A percentile compares a stretch with the other conserved stretches of the same genome.
These are phyloP conservation scores for Oncorhynchus keta DNA, from an alignment of 2,113 vertebrate genomes.

Conservation along the genomic window DNA sequence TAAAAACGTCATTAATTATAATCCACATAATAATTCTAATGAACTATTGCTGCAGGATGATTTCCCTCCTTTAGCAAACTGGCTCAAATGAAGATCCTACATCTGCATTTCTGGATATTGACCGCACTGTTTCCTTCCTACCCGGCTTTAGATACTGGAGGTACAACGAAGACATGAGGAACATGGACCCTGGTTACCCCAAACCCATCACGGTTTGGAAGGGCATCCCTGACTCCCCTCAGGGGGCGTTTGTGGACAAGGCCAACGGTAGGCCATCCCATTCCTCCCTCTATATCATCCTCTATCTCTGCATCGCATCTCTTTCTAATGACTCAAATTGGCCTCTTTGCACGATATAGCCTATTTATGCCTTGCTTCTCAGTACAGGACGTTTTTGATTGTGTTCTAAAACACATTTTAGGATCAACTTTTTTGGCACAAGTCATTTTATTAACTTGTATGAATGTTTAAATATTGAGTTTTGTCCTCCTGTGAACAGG, in stretches of 20 bases:
- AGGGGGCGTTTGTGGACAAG: constrained; percentile 97
- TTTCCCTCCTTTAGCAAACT: background rate
- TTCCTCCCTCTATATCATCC: background rate
- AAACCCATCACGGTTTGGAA: constrained; percentile 98
- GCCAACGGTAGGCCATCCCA: constrained; percentile 83
- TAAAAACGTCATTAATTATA: background rate
- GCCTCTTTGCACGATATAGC: too few species aligned
- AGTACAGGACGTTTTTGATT: too few species aligned
- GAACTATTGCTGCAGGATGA: background rate
- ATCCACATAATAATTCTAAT: too few species aligned
- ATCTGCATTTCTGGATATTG: background rate
- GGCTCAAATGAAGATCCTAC: too few species aligned
- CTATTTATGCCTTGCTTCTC: too few species aligned
- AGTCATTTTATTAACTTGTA: background rate
- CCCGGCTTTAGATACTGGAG: constrained; percentile 86
- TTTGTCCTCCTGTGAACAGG: constrained; percentile 69
- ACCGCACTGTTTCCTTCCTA: constrained; percentile 3
- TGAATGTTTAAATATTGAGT: background rate
- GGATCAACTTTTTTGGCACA: background rate
- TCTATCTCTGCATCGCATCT: background rate
- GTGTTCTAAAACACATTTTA: background rate
- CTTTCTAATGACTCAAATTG: too few species aligned
- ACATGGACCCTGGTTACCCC: constrained; percentile 97
- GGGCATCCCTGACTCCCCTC: constrained; percentile 95
- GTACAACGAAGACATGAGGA: constrained; percentile 97